phyloP scores from a whole-genome alignment of 2,888 invertebrate species.

The Boloria selene region DNA sequence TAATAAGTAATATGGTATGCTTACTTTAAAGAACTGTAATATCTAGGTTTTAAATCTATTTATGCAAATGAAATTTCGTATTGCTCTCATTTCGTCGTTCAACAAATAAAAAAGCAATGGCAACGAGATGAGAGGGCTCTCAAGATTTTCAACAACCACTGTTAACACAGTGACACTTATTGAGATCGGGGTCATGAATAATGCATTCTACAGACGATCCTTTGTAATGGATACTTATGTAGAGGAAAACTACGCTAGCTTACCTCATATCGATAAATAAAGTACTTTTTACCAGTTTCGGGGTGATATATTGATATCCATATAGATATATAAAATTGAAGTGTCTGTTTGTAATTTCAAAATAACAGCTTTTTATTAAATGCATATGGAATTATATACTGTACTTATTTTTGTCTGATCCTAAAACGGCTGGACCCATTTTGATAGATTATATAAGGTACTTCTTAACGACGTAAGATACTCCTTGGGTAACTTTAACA shows the following conservation, averaged over 20 bases:
- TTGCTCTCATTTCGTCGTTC: slow-evolving; percentile 33
- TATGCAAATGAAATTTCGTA: slow-evolving; percentile 2
- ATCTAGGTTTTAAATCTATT: slow-evolving; percentile 32
- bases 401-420: no score
- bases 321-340: no score
- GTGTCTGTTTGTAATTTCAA: no score
- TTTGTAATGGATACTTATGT: slow-evolving; percentile 22
- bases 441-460: no score
- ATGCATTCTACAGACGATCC: slow-evolving; percentile 48
- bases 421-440: no score
- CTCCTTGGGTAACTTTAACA: no score
- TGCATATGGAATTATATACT: no score
- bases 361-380: no score
- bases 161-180: slow-evolving; percentile 64
- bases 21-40: neutral
- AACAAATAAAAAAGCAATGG: slow-evolving; percentile 34
- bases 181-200: slow-evolving; percentile 60
- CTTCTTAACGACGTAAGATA: no score
- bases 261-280: slow-evolving; percentile 17
- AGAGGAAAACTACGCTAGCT: slow-evolving; percentile 11
- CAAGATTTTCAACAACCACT: slow-evolving; percentile 52
- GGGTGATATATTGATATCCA: neutral
- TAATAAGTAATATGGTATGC: neutral
- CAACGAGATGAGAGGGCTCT: slow-evolving; percentile 43
- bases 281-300: neutral